Percentiles rank a stretch among this genome's conserved stretches.
Evolutionary conservation across 2,113 vertebrate genomes (phyloP).

Genomic region (Dipodomys stephensi): DNA sequence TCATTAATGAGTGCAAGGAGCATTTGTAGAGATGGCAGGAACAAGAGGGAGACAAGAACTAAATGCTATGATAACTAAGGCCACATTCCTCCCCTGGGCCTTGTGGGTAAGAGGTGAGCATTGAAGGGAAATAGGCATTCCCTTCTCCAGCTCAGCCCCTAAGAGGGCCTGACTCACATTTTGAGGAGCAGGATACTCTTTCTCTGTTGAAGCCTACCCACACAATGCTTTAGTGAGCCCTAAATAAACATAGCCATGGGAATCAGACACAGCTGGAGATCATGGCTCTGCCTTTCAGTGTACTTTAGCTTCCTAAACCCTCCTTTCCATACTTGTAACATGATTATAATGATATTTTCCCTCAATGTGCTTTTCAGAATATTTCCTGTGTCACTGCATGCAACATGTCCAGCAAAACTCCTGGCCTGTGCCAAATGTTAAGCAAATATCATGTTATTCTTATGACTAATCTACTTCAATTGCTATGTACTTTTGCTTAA

Average conservation of each 20-base stretch:
- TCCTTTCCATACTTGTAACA: neutral
- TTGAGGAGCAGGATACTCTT: neutral
- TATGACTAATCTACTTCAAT: neutral
- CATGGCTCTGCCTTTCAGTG: neutral
- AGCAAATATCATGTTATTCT: neutral
- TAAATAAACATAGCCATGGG: neutral
- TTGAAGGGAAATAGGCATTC: neutral
- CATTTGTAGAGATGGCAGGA: neutral
- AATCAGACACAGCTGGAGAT: neutral
- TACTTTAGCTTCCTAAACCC: neutral
- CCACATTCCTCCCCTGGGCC: neutral
- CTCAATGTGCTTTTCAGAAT: neutral
- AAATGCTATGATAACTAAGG: too few relatives aligned
- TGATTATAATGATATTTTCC: neutral
- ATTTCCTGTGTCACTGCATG: neutral
- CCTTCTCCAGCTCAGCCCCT: neutral
- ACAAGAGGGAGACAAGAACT: rapidly evolving
- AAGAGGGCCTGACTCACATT: neutral
- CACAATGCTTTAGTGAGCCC: neutral
- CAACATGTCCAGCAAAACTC: neutral
- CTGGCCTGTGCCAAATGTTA: neutral
- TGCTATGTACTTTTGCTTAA: neutral
- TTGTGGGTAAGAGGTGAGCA: neutral
- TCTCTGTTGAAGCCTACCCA: neutral
- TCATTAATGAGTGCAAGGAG: neutral